Evolutionary conservation across 2,888 invertebrate species (phyloP), one percentile per base, ranked within the genome.

Genomic region (Tethea ocularis): DNA sequence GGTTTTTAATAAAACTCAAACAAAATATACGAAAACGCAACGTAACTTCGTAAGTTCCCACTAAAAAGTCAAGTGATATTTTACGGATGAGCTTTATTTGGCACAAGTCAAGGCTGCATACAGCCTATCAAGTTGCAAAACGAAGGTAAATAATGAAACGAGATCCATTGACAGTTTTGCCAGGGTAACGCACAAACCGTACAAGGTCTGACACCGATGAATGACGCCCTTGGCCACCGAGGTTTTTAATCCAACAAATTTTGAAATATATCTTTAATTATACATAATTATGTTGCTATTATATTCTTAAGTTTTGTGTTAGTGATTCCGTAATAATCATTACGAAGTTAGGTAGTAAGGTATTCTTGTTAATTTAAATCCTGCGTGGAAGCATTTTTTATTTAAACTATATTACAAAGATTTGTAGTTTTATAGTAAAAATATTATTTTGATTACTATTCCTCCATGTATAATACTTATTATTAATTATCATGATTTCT

Each of bases 101-200:
- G 10, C 51, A 59, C 68, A 71, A 72, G 33, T 54, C 54, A 54
- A 54, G 54, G 74, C 69, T 66, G 29, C 58, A 41, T 61, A 64
- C 66, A 64, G 68, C 57, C 20, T 46, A 3, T 46, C 10, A 20
- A 36, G 66, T 81, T 78, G 71, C 75, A 71, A 76, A 74, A 79
- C 63, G 59, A 63, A 61, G 58, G 67, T 67, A 52, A 58, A 61
- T 62, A 15, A 11, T 33, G 20, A 36, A n/a, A 62, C 59, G 64
- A 56, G 57, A 62, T 71, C 69, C 73, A 75, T 68, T 67, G 73
- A 64, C 63, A 68, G 70, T 79, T 80, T 80, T 77, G 80, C 76
- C 78, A 80, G 74, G 76, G 69, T 68, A 62, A 41, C 61, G 57
- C 57, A 46, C 57, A 13, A 60, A 60, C 51, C 59, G 62, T n/a